Percentiles rank a stretch among this genome's conserved stretches.
phyloP scores from a whole-genome alignment of 2,888 invertebrate genomes.

The Macroteleia sp. region DNA sequence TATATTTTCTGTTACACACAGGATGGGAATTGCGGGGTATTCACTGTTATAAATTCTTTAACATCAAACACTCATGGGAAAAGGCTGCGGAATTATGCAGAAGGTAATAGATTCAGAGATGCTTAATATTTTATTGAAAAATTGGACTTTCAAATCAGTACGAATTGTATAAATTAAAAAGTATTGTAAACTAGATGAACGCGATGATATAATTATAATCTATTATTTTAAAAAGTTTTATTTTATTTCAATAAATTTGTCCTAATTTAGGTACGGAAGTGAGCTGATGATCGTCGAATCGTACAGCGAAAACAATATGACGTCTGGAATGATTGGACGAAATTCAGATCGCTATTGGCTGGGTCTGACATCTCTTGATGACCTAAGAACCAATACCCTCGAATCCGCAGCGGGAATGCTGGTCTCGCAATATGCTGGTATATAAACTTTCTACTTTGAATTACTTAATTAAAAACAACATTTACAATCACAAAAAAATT shows the following conservation, averaged over 20 bases:
- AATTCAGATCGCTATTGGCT: conserved; percentile 93
- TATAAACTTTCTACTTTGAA: conserved; percentile 57
- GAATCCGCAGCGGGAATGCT: conserved; percentile 96
- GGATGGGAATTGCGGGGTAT: conserved; percentile 97
- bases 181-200: neutral
- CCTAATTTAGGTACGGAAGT: conserved; percentile 92
- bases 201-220: neutral
- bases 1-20: conserved; percentile 82
- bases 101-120: conserved; percentile 87
- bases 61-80: conserved; percentile 97
- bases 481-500: too few species aligned
- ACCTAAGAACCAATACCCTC: conserved; percentile 96
- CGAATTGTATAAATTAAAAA: neutral
- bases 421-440: conserved; percentile 96
- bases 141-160: conserved; percentile 47
- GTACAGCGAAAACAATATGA: conserved; percentile 95
- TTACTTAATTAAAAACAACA: too few species aligned
- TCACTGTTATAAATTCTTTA: conserved; percentile 97
- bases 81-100: conserved; percentile 97
- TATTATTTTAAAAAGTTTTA: neutral
- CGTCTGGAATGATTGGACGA: conserved; percentile 90
- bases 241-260: conserved; percentile 53
- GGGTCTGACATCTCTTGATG: conserved; percentile 95
- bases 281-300: conserved; percentile 96
- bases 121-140: conserved; percentile 47